These are phyloP conservation scores for Morus bassanus DNA, from an alignment of 2,797 vertebrate species.

Conservation along the genomic window DNA sequence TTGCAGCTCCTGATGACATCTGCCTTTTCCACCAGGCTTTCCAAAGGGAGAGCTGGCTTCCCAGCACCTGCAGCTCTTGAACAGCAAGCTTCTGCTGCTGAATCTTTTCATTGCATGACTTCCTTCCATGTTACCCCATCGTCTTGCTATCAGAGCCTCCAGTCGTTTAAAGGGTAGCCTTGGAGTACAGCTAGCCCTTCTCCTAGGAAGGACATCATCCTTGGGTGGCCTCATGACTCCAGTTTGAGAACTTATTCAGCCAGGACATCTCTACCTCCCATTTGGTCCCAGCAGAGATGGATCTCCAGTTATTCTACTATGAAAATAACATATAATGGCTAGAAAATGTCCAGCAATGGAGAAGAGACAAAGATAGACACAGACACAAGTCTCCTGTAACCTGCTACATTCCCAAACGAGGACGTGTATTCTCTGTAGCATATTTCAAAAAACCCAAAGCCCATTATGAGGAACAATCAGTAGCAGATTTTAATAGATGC, in stretches of 20 bases:
- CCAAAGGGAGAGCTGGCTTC: neutral
- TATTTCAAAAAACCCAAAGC: conserved; percentile 35
- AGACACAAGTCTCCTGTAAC: neutral
- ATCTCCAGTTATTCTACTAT: neutral
- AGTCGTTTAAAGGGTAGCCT: neutral
- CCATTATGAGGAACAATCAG: conserved; percentile 64
- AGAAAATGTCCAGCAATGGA: neutral
- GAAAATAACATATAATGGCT: neutral
- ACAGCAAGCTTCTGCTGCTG: neutral
- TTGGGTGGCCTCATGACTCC: neutral
- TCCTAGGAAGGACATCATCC: neutral
- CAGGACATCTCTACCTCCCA: neutral
- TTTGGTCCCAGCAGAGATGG: neutral
- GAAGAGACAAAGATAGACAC: neutral
- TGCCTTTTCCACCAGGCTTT: neutral
- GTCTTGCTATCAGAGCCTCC: neutral
- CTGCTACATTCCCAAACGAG: neutral
- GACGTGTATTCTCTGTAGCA: neutral
- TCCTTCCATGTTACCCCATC: neutral
- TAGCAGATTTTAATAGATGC: conserved; percentile 67
- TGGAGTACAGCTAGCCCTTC: neutral
- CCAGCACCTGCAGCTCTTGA: neutral
- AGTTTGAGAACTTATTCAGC: neutral
- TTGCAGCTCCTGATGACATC: neutral
- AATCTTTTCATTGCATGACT: neutral